Conservation (phyloP, 2,888 invertebrate genomes). For the Tetanocera ferruginea region DNA sequence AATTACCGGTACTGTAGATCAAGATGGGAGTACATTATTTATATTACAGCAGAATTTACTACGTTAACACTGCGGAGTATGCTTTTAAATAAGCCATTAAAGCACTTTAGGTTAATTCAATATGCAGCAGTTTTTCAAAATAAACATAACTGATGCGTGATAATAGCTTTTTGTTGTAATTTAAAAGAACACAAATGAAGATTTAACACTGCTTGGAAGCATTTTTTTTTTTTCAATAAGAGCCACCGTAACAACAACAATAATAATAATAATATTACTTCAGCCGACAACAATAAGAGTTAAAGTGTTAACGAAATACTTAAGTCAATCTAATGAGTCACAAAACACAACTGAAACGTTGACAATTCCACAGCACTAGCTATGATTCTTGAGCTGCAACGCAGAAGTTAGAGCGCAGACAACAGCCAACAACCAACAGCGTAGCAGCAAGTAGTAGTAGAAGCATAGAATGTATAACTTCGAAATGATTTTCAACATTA, state of each 20-base stretch:
- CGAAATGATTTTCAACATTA: no score
- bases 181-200: background rate
- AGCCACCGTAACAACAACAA: background rate
- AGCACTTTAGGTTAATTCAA: background rate
- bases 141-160: no score
- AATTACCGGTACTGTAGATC: slow-evolving; percentile 23
- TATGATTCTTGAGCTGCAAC: background rate
- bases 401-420: background rate
- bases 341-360: slow-evolving; percentile 31
- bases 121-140: no score
- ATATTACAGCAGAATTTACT: background rate
- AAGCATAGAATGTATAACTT: background rate
- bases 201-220: background rate
- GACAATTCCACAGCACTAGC: background rate
- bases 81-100: background rate
- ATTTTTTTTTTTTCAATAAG: background rate
- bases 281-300: background rate
- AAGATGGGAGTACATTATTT: slow-evolving; percentile 8
- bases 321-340: slow-evolving; percentile 35
- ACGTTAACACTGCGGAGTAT: background rate
- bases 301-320: background rate
- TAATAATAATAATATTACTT: background rate
- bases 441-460: background rate
- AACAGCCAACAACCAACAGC: background rate
- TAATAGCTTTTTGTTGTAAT: no score